Evolutionary conservation across 2,797 vertebrate genomes (phyloP), one percentile per base, ranked within the genome.

Genomic region (Hafferia zeledoni): DNA sequence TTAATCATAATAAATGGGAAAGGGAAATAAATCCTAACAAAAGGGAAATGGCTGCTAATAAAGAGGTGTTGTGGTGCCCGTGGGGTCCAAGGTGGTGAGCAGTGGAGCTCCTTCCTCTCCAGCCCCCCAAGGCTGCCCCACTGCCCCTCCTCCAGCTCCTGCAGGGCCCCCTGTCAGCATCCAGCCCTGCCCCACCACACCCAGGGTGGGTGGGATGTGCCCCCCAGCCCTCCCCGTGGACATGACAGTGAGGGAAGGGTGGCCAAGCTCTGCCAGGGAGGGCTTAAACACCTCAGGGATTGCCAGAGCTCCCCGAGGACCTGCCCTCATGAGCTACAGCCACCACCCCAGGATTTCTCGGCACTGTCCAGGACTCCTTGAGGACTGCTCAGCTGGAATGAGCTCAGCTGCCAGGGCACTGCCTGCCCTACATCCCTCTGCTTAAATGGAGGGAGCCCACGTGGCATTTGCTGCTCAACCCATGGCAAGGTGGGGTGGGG

Each of bases 381-480:
- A 61, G 80, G 57, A 77, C 90, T 16, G 43, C 68, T 93, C 93
- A 84, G 86, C 94, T 67, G 12, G 91, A 65, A 97, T 90, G 83
- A 33, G 83, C 74, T 80, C 90, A 91, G 94, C 95, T 61, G 87
- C 4, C 93, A 83, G 83, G 84, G 82, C 75, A 60, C 87, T 11
- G 6, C 9, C 87, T 11, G 6, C 8, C 1, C 74, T 50, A 90
- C 88, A 87, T 83, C 50, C 1, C 78, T 91, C 93, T 95, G 82
- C 79, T 94, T 94, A 77, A 91, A 77, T 5, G 1, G 30, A 5
- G 4, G 16, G 19, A 82, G 87, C 71, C 49, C 8, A 3, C 4
- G 0, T 9, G 37, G 65, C 11, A 28, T 52, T 87, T 57, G 46
- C 90, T 56, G 85, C 31, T 46, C 53, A 10, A 15, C 49, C 49